phyloP scores from a whole-genome alignment of 2,888 invertebrate genomes.

The Spilarctia lutea region DNA sequence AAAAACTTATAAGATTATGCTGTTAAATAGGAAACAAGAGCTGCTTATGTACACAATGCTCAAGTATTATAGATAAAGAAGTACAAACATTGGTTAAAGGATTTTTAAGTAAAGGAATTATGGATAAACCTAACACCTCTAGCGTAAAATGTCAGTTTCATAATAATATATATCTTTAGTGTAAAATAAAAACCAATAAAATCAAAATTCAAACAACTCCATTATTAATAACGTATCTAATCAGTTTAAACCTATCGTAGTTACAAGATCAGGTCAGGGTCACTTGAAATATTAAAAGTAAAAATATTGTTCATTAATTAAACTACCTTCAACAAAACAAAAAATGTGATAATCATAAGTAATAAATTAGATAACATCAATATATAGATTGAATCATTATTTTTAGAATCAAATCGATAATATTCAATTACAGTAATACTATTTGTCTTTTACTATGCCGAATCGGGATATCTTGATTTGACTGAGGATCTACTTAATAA shows the following conservation, averaged over 20 bases:
- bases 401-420: not conserved
- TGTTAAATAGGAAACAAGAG: too few species aligned
- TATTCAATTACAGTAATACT: not conserved
- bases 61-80: too few species aligned
- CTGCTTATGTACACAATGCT: too few species aligned
- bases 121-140: too few species aligned
- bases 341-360: not conserved
- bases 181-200: not conserved
- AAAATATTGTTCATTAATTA: not conserved
- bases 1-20: not conserved
- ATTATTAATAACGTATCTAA: not conserved
- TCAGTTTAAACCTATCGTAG: not conserved
- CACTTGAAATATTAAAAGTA: not conserved
- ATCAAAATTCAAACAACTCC: not conserved
- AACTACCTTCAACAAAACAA: not conserved
- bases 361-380: not conserved
- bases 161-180: too few species aligned
- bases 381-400: not conserved
- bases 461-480: not conserved
- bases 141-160: too few species aligned
- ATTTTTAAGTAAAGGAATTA: too few species aligned
- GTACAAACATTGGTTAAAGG: too few species aligned
- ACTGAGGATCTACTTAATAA: not conserved
- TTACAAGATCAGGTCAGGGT: not conserved
- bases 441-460: not conserved